phyloP scores from a whole-genome alignment of 2,113 vertebrate genomes.

The Anas platyrhynchos region DNA sequence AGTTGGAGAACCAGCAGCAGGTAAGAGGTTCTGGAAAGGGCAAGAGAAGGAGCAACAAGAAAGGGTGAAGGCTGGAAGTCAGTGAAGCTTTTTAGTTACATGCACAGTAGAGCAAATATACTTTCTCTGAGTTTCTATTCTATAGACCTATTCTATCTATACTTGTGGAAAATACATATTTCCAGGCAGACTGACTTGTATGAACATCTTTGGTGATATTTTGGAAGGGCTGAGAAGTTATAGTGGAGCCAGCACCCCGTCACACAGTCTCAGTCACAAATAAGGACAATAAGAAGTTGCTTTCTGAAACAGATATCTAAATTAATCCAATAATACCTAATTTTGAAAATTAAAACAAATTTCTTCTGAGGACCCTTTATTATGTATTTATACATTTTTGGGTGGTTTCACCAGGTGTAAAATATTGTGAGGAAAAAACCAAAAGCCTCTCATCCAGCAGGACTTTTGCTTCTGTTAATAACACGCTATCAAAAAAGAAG shows the following conservation, averaged over 20 bases:
- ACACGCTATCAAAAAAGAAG: not conserved
- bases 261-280: not conserved
- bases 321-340: not conserved
- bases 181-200: not conserved
- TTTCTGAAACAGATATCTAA: not conserved
- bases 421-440: not conserved
- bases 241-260: not conserved
- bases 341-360: not conserved
- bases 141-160: not conserved
- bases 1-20: not conserved
- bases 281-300: not conserved
- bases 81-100: not conserved
- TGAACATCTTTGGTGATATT: not conserved
- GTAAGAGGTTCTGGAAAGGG: not conserved
- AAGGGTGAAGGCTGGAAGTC: not conserved
- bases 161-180: not conserved
- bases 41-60: not conserved
- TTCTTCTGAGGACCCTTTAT: not conserved
- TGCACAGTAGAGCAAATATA: not conserved
- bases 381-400: not conserved
- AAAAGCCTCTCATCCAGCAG: not conserved
- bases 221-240: not conserved
- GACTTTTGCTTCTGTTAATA: conserved; percentile 28
- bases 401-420: not conserved
- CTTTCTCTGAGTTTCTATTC: not conserved